A percentile compares a stretch with the other conserved stretches of the same genome.
These are phyloP conservation scores for Lucinisca nassula DNA, from an alignment of 2,888 invertebrate genomes.

Conservation along the genomic window DNA sequence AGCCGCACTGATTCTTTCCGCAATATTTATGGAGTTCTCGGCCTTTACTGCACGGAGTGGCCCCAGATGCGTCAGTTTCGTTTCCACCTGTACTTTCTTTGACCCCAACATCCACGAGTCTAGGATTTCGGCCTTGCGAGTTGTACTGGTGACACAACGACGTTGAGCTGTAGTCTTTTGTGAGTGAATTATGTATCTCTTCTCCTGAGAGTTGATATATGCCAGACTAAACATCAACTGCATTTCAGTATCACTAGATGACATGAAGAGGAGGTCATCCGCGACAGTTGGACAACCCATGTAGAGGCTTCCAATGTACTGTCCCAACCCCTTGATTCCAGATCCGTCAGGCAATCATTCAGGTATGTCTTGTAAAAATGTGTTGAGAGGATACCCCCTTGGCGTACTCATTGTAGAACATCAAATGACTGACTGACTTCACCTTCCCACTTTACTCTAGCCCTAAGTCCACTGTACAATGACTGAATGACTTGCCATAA, in stretches of 20 bases:
- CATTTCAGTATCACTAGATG: background rate
- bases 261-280: slow-evolving; percentile 3
- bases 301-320: background rate
- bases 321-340: background rate
- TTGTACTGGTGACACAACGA: background rate
- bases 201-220: background rate
- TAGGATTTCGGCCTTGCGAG: background rate
- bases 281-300: slow-evolving; percentile 23
- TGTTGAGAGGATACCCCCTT: slow-evolving; percentile 24
- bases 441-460: slow-evolving; percentile 26
- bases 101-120: background rate
- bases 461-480: slow-evolving; percentile 11
- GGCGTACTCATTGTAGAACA: slow-evolving; percentile 12
- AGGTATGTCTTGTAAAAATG: slow-evolving; percentile 21
- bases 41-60: background rate
- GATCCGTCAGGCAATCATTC: background rate
- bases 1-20: background rate
- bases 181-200: slow-evolving; percentile 6
- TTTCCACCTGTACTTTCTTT: background rate
- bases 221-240: background rate
- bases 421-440: background rate
- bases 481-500: background rate
- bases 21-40: background rate
- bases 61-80: slow-evolving; percentile 1
- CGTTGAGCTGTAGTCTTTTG: background rate